Evolutionary conservation across 2,797 vertebrate species (phyloP).

Genomic region (Sciurus vulgaris): DNA sequence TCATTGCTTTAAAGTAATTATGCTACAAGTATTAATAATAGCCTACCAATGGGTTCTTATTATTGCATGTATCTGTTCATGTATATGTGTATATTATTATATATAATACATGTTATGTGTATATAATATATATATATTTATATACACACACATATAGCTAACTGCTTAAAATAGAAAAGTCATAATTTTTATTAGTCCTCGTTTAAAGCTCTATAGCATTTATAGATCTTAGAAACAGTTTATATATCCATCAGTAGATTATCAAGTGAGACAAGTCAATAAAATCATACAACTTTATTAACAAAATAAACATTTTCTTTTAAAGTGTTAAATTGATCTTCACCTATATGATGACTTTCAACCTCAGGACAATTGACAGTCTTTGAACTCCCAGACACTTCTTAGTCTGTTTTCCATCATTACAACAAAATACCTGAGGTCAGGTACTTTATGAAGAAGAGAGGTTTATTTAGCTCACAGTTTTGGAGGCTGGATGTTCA

Average conservation of each 20-base stretch:
- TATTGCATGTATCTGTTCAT: not conserved
- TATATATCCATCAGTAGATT: not conserved
- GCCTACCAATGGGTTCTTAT: not conserved
- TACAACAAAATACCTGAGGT: not conserved
- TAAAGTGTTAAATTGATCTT: slow-evolving; percentile 9
- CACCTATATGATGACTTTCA: not conserved
- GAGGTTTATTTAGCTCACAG: not conserved
- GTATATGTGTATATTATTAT: not conserved
- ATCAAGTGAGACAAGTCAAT: not conserved
- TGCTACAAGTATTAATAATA: not conserved
- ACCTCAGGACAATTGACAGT: not conserved
- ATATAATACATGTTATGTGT: not conserved
- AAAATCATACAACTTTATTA: not conserved
- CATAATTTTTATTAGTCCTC: not conserved
- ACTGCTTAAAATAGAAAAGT: slow-evolving; percentile 44
- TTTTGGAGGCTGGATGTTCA: not conserved
- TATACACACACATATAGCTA: not conserved
- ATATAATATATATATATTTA: not conserved
- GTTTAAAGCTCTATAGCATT: not conserved
- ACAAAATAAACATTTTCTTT: not conserved
- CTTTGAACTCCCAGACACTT: not conserved
- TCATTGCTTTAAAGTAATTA: not conserved
- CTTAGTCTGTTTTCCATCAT: not conserved
- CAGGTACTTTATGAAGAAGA: not conserved
- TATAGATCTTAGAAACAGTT: not conserved